Evolutionary conservation across 1,140 invertebrate species (phyloP).

Genomic region (Choristoneura fumiferana): DNA sequence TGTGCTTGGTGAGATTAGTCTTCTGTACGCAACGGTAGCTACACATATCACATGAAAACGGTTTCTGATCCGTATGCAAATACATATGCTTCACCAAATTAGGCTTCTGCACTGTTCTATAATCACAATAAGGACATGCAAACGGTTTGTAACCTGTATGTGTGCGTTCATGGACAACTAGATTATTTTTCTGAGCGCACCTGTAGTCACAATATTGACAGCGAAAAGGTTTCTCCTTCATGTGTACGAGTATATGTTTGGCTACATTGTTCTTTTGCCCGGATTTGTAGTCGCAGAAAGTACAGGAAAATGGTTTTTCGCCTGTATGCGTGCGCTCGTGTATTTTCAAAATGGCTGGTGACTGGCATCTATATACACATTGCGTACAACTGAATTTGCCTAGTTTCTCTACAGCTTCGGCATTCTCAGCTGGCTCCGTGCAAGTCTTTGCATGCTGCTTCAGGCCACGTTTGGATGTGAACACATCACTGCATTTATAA

Average conservation of each 20-base stretch:
- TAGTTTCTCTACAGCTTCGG: conserved; percentile 39
- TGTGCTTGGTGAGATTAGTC: conserved; percentile 74
- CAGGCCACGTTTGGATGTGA: conserved; percentile 56
- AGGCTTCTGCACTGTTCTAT: conserved; percentile 77
- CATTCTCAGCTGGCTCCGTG: conserved; percentile 34
- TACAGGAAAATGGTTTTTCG: conserved; percentile 81
- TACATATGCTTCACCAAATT: conserved; percentile 82
- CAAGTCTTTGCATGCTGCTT: conserved; percentile 63
- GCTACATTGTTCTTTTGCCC: conserved; percentile 88
- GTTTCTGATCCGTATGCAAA: conserved; percentile 82
- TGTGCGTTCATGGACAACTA: conserved; percentile 79
- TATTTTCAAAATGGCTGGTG: conserved; percentile 83
- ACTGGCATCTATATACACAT: conserved; percentile 71
- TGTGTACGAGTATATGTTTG: conserved; percentile 86
- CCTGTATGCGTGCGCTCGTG: conserved; percentile 81
- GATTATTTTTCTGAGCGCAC: conserved; percentile 82
- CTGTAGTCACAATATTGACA: conserved; percentile 85
- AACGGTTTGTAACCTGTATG: conserved; percentile 82
- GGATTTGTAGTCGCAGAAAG: conserved; percentile 86
- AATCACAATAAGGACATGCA: conserved; percentile 82
- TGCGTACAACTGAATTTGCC: conserved; percentile 69
- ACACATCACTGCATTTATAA: conserved; percentile 60
- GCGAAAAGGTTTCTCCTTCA: conserved; percentile 86
- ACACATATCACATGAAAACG: conserved; percentile 82
- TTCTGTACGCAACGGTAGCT: conserved; percentile 76